phyloP scores from a whole-genome alignment of 2,888 invertebrate species.

The Molorchus minor region DNA sequence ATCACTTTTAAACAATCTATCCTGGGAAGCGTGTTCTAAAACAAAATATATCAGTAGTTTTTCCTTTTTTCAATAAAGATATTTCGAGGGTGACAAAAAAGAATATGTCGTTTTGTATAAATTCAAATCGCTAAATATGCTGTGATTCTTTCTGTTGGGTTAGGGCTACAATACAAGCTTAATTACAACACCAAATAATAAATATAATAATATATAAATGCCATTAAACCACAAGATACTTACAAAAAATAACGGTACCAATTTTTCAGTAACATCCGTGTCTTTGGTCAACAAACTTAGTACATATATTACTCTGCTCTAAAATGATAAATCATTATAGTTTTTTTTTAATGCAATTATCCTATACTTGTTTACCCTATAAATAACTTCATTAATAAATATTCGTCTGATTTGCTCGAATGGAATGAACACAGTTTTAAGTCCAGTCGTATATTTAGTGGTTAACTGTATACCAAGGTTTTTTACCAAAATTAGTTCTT shows the following conservation, averaged over 20 bases:
- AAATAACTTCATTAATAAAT: conserved; percentile 42
- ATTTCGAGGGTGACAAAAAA: too few relatives aligned
- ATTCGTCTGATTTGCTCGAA: conserved; percentile 35
- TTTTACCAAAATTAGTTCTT: conserved; percentile 31
- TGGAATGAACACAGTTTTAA: conserved; percentile 35
- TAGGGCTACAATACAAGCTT: too few relatives aligned
- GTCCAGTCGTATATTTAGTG: conserved; percentile 30
- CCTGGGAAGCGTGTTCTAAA: conserved; percentile 35
- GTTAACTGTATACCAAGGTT: conserved; percentile 35
- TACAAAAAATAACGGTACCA: conserved; percentile 36
- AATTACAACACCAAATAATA: too few relatives aligned
- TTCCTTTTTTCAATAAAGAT: too few relatives aligned
- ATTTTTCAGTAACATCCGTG: conserved; percentile 20
- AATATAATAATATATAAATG: too few relatives aligned
- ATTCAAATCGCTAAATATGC: too few relatives aligned
- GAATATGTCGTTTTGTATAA: too few relatives aligned
- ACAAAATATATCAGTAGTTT: conserved; percentile 21
- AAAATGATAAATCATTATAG: conserved; percentile 19
- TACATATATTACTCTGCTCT: conserved; percentile 36
- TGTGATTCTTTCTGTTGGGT: too few relatives aligned
- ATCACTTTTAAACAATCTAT: conserved; percentile 31
- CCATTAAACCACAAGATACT: too few relatives aligned
- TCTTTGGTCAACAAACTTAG: conserved; percentile 30
- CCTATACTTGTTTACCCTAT: conserved; percentile 32
- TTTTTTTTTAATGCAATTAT: neutral